Percentiles rank a stretch among this genome's conserved stretches.
Conservation (phyloP, 2,797 vertebrate species). For the Poeciliopsis turneri region DNA sequence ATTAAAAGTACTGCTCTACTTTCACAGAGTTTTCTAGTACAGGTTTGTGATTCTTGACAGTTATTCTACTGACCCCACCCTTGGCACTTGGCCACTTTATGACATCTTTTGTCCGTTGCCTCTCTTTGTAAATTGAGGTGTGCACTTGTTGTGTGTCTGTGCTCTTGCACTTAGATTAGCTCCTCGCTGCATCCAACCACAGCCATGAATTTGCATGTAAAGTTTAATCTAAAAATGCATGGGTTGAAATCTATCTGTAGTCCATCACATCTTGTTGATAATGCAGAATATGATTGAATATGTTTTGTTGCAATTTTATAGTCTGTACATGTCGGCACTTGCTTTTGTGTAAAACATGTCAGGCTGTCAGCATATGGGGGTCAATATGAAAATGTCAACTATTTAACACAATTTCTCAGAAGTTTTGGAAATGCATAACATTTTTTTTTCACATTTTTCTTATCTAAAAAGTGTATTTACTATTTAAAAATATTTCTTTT, state of each 20-base stretch:
- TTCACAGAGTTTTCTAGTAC: background rate
- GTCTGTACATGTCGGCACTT: background rate
- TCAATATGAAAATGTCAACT: background rate
- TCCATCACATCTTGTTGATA: background rate
- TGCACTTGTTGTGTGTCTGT: background rate
- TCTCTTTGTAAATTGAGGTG: background rate
- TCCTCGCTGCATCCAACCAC: background rate
- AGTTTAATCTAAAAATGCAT: background rate
- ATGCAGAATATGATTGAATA: background rate
- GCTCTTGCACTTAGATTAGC: background rate
- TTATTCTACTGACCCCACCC: slow-evolving; percentile 33
- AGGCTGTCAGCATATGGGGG: background rate
- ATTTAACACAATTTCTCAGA: background rate
- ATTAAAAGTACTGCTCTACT: background rate
- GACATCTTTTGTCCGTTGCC: background rate
- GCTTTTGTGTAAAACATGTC: background rate
- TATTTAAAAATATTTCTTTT: background rate
- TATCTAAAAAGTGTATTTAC: too few species aligned
- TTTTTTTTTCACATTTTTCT: background rate
- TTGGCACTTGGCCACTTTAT: slow-evolving; percentile 11
- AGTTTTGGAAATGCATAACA: background rate
- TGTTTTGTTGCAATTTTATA: too few species aligned
- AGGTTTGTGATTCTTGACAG: slow-evolving; percentile 10
- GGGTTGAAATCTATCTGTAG: background rate
- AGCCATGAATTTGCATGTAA: background rate